Percentiles rank a stretch among this genome's conserved stretches.
These are phyloP conservation scores for Dendrocopos noguchii DNA, from an alignment of 2,113 vertebrate species.

Conservation along the genomic window DNA sequence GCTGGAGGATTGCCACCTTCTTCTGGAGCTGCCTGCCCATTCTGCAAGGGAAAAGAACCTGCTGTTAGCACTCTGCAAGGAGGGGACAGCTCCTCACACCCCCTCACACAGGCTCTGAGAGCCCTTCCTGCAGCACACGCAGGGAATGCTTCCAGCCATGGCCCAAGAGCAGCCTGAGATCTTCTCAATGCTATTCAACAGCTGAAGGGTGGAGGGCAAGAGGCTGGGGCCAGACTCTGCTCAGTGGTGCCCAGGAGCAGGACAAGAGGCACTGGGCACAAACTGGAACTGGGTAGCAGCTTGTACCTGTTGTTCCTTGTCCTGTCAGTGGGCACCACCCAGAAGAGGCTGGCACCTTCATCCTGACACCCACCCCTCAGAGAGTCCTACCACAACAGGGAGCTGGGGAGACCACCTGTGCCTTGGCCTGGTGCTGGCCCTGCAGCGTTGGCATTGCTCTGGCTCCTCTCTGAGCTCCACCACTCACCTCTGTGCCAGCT, in stretches of 20 bases:
- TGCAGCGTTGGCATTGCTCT: fast-evolving
- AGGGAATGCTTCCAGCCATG: neutral
- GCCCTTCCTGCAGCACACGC: neutral
- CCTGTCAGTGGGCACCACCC: no score
- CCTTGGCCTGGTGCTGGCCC: neutral
- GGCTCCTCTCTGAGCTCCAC: neutral
- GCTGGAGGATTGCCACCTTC: conserved; percentile 67
- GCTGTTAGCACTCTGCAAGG: neutral
- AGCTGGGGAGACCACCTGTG: no score
- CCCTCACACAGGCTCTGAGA: neutral
- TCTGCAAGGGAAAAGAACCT: conserved; percentile 73
- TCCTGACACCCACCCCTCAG: no score
- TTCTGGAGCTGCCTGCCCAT: conserved; percentile 76
- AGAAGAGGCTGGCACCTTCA: no score
- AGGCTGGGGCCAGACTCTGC: no score
- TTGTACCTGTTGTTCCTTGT: no score
- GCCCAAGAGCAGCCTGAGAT: neutral
- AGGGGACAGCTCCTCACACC: neutral
- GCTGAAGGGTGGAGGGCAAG: no score
- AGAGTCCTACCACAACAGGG: fast-evolving
- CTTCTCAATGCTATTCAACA: no score
- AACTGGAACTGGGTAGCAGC: no score
- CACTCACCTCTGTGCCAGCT: neutral
- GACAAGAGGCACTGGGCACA: no score
- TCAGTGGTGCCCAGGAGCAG: no score